A percentile compares a stretch with the other conserved stretches of the same genome.
Evolutionary conservation across 2,113 vertebrate genomes (phyloP).

Genomic region (Pagrus major): DNA sequence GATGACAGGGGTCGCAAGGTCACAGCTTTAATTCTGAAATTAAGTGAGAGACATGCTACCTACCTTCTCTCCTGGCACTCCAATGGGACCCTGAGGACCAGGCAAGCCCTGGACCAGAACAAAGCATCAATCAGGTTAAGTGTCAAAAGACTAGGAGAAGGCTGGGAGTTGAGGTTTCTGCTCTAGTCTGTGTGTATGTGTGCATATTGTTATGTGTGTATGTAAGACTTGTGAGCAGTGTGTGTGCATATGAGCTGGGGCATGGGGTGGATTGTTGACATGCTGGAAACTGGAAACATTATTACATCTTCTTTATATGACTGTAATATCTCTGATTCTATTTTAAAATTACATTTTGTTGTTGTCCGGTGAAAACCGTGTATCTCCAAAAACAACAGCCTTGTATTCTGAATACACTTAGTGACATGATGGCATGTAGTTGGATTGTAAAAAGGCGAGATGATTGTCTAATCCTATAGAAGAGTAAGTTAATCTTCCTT

Average conservation of each 20-base stretch:
- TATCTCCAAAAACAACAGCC: background rate
- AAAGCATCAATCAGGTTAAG: slow-evolving; percentile 65
- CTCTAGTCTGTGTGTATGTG: background rate
- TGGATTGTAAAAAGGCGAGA: background rate
- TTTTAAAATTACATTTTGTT: slow-evolving; percentile 25
- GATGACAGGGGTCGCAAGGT: slow-evolving; percentile 71
- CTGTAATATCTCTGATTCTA: background rate
- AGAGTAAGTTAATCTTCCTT: background rate
- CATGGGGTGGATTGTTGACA: background rate
- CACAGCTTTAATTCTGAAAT: slow-evolving; percentile 68
- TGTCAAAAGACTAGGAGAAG: slow-evolving; percentile 29
- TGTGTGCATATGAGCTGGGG: background rate
- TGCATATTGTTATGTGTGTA: background rate
- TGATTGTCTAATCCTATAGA: background rate
- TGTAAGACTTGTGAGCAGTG: background rate
- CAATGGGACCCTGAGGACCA: slow-evolving; percentile 91
- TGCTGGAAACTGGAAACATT: slow-evolving; percentile 3
- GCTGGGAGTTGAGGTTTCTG: slow-evolving; percentile 1
- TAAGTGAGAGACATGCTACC: slow-evolving; percentile 67
- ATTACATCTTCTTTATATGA: slow-evolving; percentile 6
- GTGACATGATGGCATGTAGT: background rate
- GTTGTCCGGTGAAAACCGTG: background rate
- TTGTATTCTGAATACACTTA: background rate
- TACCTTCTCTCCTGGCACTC: slow-evolving; percentile 93
- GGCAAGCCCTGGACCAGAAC: slow-evolving; percentile 86